Base-by-base conservation (phyloP, 2,113 vertebrate genomes). In the Ellobius talpinus region DNA sequence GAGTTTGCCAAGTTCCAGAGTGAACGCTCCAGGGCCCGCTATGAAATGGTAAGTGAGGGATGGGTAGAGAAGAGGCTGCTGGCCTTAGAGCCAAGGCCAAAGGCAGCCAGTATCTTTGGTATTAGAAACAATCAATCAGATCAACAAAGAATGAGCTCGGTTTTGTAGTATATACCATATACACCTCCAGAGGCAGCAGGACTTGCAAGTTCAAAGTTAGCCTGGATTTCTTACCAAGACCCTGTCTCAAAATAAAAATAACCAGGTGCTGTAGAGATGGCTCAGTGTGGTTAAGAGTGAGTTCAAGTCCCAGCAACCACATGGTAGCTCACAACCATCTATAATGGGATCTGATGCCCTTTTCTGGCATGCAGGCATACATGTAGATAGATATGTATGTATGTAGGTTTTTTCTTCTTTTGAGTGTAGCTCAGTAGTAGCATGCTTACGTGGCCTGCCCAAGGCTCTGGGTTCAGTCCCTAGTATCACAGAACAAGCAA, bases 1-100 rank as follows among this genome's bases (percentile, higher is more conserved):
- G 99, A 99, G 98, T 99, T 99, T 1, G 98, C 99, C 0, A 99
- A 98, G 65, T 99, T 99, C 98, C 99, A 99, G 98, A 99, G 98
- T 0, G 99, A 99, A 3, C 99, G 99, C 0, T 99, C 99, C 81
- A 98, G 99, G 6, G 99, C 99, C 19, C 98, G 99, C 97, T 99
- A 99, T 0, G 99, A 99, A 97, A 99, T 99, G 99, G 99, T 99
- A 90, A 99, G 99, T 5, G 76, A 72, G 12, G 65, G 45, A 29
- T 16, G 0, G 8, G 6, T 0, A 1, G 14, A 42, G 73, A 12
- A 12, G 10, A 52, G 29, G 39, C 31, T 45, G 55, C 36, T 16
- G 12, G 87, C 39, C 12, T 17, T 5, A 24, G 90, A 39, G 65
- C 36, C 47, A 5, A 0, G 2, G 58, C 4, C 70, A 52, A 58